These are phyloP conservation scores for Netelia fuscicornis DNA, from an alignment of 2,888 invertebrate genomes.

Conservation along the genomic window DNA sequence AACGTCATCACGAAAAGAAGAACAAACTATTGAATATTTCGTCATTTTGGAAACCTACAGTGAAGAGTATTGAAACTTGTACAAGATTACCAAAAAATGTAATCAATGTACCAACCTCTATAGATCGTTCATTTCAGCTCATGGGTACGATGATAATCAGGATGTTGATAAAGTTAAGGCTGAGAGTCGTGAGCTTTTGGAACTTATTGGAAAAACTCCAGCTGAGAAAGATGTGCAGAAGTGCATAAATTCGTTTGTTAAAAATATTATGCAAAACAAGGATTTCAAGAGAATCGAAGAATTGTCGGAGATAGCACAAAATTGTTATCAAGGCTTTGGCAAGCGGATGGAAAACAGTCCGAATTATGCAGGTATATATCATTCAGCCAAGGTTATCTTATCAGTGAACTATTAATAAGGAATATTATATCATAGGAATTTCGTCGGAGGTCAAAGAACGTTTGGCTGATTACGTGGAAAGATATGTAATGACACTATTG, in stretches of 20 bases:
- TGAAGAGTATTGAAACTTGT: conserved; percentile 85
- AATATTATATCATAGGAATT: conserved; percentile 85
- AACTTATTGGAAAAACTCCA: conserved; percentile 77
- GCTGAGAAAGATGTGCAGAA: conserved; percentile 88
- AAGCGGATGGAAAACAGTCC: conserved; percentile 90
- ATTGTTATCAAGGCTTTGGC: conserved; percentile 93
- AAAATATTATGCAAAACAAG: conserved; percentile 88
- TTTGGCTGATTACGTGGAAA: conserved; percentile 96
- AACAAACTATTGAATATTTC: conserved; percentile 91
- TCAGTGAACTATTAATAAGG: background rate
- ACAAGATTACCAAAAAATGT: background rate
- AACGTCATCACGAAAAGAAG: conserved; percentile 91
- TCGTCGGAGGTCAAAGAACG: conserved; percentile 91
- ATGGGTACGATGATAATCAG: conserved; percentile 84
- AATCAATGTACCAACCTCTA: background rate
- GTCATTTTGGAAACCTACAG: conserved; percentile 91
- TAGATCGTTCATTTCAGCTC: conserved; percentile 77
- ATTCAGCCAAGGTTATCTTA: background rate
- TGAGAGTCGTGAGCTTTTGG: conserved; percentile 82
- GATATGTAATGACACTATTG: conserved; percentile 95
- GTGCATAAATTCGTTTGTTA: conserved; percentile 89
- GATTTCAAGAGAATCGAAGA: conserved; percentile 91
- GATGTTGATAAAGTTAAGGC: conserved; percentile 86
- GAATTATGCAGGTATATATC: conserved; percentile 86
- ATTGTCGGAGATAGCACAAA: conserved; percentile 95